Evolutionary conservation across 2,113 vertebrate genomes (phyloP).

Genomic region (Tretioscincus oriximinensis): DNA sequence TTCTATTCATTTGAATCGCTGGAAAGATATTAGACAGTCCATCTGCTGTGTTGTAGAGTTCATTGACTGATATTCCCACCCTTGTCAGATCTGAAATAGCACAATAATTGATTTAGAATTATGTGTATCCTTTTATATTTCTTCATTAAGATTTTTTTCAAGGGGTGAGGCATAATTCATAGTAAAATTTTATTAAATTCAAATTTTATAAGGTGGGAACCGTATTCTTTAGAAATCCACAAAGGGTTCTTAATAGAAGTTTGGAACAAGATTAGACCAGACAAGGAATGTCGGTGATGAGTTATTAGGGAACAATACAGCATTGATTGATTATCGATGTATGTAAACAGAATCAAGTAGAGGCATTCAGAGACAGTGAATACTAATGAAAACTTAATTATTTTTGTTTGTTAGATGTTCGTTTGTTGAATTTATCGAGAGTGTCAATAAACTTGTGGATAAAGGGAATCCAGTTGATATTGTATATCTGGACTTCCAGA

Average conservation of each 20-base stretch:
- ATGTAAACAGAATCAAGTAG: neutral
- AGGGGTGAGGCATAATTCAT: conserved; percentile 10
- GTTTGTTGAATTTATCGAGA: no score
- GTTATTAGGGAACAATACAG: neutral
- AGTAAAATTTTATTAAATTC: neutral
- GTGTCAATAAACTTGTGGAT: no score
- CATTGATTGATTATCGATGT: neutral
- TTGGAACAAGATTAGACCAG: no score
- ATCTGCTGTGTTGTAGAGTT: neutral
- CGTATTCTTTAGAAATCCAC: no score
- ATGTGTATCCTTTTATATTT: conserved; percentile 26
- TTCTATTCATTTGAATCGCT: conserved; percentile 50
- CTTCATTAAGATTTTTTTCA: neutral
- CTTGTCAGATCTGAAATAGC: conserved; percentile 26
- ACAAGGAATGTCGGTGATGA: no score
- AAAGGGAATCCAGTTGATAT: no score
- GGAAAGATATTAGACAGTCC: neutral
- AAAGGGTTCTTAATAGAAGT: no score
- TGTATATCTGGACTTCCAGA: no score
- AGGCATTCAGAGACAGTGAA: no score
- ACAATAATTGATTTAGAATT: neutral
- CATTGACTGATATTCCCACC: conserved; percentile 39
- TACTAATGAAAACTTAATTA: no score
- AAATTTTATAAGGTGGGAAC: no score
- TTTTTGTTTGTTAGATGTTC: no score